These are phyloP conservation scores for Drosophila ustulata DNA, from an alignment of 2,888 invertebrate species.

Conservation along the genomic window DNA sequence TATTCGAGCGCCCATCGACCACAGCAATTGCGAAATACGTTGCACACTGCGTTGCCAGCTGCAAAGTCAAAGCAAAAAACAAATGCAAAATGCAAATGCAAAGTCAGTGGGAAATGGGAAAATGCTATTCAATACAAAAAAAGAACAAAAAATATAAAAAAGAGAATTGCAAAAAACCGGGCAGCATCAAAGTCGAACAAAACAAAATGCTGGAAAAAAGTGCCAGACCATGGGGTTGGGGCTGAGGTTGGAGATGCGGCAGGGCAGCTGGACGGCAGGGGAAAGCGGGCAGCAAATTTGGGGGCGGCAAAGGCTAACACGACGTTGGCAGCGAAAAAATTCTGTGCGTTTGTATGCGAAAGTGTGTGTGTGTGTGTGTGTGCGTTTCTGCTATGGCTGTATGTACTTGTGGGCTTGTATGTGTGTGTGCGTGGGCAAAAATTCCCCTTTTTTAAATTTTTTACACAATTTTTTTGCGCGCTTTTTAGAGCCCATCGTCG, in stretches of 20 bases:
- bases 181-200: slow-evolving; percentile 77
- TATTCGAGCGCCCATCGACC: not conserved
- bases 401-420: slow-evolving; percentile 26
- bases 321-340: slow-evolving; percentile 71
- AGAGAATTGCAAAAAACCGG: slow-evolving; percentile 36
- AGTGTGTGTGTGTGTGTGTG: slow-evolving; percentile 53
- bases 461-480: slow-evolving; percentile 72
- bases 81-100: slow-evolving; percentile 63
- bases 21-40: not conserved
- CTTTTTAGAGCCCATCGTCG: slow-evolving; percentile 76
- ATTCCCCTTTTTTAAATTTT: slow-evolving; percentile 75
- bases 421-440: slow-evolving; percentile 64
- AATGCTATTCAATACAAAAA: slow-evolving; percentile 31
- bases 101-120: slow-evolving; percentile 58
- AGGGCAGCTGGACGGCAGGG: not conserved
- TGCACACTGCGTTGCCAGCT: slow-evolving; percentile 6
- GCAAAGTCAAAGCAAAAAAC: slow-evolving; percentile 29
- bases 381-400: slow-evolving; percentile 35
- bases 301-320: slow-evolving; percentile 76
- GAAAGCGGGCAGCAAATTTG: slow-evolving; percentile 52
- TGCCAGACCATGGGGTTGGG: slow-evolving; percentile 38
- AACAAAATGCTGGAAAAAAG: slow-evolving; percentile 66
- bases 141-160: slow-evolving; percentile 20
- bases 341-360: slow-evolving; percentile 58
- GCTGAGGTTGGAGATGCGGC: not conserved